Evolutionary conservation across 2,113 vertebrate genomes (phyloP), one percentile per base, ranked within the genome.

Genomic region (Columbina picui): DNA sequence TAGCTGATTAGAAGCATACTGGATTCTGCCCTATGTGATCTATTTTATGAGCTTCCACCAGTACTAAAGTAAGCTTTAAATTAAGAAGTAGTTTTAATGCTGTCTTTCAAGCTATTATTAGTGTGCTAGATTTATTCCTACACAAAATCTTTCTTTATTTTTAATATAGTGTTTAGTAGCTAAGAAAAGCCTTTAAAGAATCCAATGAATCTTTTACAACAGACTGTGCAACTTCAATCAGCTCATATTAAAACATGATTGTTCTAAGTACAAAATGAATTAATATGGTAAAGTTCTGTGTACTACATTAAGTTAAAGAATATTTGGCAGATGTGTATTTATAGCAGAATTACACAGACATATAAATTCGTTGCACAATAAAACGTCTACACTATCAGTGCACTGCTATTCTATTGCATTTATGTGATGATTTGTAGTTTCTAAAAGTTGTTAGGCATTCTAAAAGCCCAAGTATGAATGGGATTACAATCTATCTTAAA

Each of bases 161-260:
- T 97, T 96, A 97, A 97, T 97, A 94, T 41, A 95, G 17, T 8
- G 90, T 90, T 93, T 83, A 93, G 22, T 78, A 79, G 90, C 78
- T 97, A 82, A 95, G 96, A 98, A 89, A 98, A 97, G 86, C 97
- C 98, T 97, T 98, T 98, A 97, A 97, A 89, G 87, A 91, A 93
- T 41, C 74, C 82, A 93, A 91, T 97, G 93, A 97, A 97, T 98
- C 93, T 97, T 97, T 89, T 90, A 71, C 57, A 95, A 60, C 67
- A 38, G 69, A 59, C 65, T 87, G 25, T 56, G 82, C 71, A 75
- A 59, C 93, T 97, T 97, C 95, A 93, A 93, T 97, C 92, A 97
- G 92, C 87, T 94, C 84, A 39, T 93, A 97, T 97, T 97, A 98
- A 98, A 90, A 83, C 67, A 77, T 71, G 65, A 97, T 96, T 95